Base-by-base conservation (phyloP, 2,797 vertebrate genomes). In the Aselliscus stoliczkanus region DNA sequence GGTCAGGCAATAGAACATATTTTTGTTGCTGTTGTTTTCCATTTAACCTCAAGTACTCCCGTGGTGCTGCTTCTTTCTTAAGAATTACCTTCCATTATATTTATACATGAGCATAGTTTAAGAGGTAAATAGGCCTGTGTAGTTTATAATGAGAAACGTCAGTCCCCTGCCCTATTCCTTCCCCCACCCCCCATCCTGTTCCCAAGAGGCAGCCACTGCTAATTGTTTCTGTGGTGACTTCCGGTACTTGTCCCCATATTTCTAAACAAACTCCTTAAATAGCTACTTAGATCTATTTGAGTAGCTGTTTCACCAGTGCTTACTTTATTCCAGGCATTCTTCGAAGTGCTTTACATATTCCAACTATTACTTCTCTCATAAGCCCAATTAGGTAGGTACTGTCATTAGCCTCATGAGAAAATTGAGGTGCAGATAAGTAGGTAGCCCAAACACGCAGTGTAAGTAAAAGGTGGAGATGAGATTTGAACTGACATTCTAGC, bases 61-160 rank as follows among this genome's bases (percentile, higher is more conserved):
- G 20, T 0, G 2, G 20, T 0, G 2, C 18, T 37, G 75, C 65
- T 10, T 11, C 65, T 65, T 81, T 44, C 85, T 65, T 52, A 8
- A 52, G 50, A 60, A 54, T 11, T 2, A 6, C n/a, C 10, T 15
- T 37, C 54, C 29, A 5, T 27, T 23, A 31, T 21, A 13, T n/a
- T 25, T 10, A 3, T 1, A 0, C 21, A 3, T 0, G 34, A 47
- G 83, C 15, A 3, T 5, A 3, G 14, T 44, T 23, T 27, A 12
- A 42, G 31, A 11, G 2, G 29, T 47, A 31, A 9, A 4, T 4
- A 3, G 14, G 34, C 18, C 58, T 10, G 1, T 0, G 1, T 25
- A 2, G 56, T 17, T 52, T 11, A 12, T 9, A 6, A 5, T 4
- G 31, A 23, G 29, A 7, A 25, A 34, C 0, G 18, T 21, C 50